Percentiles rank a stretch among this genome's conserved stretches.
These are phyloP conservation scores for Pantelozetes paolii DNA, from an alignment of 2,888 invertebrate genomes.

Conservation along the genomic window DNA sequence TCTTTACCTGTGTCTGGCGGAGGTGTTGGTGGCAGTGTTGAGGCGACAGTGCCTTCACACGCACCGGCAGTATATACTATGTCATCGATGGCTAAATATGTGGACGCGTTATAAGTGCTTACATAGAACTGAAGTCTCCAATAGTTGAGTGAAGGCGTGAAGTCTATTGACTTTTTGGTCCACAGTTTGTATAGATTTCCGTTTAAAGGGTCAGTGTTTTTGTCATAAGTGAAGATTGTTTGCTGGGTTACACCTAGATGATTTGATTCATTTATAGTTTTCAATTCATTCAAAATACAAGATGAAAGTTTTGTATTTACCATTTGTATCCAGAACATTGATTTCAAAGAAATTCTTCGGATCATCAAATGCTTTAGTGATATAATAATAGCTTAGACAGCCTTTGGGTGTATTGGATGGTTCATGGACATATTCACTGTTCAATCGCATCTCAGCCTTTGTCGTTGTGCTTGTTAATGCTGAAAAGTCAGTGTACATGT, in stretches of 20 bases:
- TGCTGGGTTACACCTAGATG: neutral
- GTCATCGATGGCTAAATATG: conserved; percentile 7
- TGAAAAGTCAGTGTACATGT: conserved; percentile 28
- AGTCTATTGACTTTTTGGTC: neutral
- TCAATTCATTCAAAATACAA: neutral
- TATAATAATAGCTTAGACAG: conserved; percentile 2
- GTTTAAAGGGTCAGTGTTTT: neutral
- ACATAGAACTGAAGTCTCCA: neutral
- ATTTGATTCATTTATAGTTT: neutral
- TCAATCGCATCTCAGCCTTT: neutral
- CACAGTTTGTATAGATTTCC: neutral
- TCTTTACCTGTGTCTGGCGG: neutral
- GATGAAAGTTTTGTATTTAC: neutral
- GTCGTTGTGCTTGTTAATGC: neutral
- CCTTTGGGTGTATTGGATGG: too few relatives aligned
- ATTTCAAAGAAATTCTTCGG: neutral
- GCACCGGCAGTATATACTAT: neutral
- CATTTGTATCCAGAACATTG: neutral
- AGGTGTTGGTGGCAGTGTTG: neutral
- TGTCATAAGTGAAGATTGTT: neutral
- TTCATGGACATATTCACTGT: conserved; percentile 26
- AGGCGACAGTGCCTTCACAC: neutral
- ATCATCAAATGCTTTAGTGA: neutral
- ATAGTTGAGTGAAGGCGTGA: neutral
- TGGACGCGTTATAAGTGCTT: neutral